Evolutionary conservation across 1,140 invertebrate species (phyloP).

Genomic region (Drosophila pseudoananassae): DNA sequence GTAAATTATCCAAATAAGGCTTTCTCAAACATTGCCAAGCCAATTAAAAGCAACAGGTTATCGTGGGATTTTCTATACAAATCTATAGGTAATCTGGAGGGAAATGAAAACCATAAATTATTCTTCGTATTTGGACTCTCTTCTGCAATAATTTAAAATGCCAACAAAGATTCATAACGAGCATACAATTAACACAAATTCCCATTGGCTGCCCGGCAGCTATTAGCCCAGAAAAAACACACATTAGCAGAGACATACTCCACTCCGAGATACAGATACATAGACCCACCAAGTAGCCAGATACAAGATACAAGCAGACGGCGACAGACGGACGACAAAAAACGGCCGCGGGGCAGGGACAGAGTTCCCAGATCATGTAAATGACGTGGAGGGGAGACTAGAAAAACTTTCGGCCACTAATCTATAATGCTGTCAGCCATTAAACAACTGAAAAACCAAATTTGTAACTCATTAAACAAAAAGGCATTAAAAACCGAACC

Average conservation of each 20-base stretch:
- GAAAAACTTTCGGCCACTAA: conserved; percentile 75
- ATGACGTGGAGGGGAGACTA: conserved; percentile 32
- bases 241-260: conserved; percentile 54
- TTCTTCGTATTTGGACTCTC: not conserved
- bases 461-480: conserved; percentile 79
- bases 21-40: not conserved
- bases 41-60: conserved; percentile 17
- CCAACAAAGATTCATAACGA: conserved; percentile 65
- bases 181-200: conserved; percentile 62
- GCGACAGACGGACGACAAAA: conserved; percentile 48
- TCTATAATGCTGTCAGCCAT: conserved; percentile 82
- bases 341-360: conserved; percentile 60
- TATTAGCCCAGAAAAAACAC: conserved; percentile 79
- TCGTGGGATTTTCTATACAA: not conserved
- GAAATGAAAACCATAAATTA: conserved; percentile 28
- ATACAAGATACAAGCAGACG: conserved; percentile 51
- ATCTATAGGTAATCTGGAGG: not conserved
- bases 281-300: conserved; percentile 75
- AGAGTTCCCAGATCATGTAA: conserved; percentile 66
- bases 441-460: conserved; percentile 80
- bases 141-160: conserved; percentile 38
- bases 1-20: conserved; percentile 25
- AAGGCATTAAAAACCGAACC: conserved; percentile 12
- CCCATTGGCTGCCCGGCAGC: conserved; percentile 41
- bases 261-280: conserved; percentile 30